Evolutionary conservation across 2,888 invertebrate species (phyloP).

Genomic region (Morpho helenor): DNA sequence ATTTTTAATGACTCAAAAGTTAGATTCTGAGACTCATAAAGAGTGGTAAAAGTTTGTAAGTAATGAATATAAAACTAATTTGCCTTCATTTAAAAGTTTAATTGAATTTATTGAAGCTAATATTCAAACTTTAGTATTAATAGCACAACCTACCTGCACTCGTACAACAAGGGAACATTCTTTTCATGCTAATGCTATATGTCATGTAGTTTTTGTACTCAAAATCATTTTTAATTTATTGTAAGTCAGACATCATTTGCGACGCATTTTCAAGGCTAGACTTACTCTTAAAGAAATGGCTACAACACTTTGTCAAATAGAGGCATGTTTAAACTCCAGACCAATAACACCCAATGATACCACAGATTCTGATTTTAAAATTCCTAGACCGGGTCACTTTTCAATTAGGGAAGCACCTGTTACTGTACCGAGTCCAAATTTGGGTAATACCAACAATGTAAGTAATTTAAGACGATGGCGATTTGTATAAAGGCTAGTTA

Average conservation of each 20-base stretch:
- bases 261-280: background rate
- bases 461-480: constrained; percentile 26
- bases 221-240: background rate
- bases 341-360: background rate
- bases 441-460: constrained; percentile 13
- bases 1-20: constrained; percentile 6
- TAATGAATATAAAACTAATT: too few relatives aligned
- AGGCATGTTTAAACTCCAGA: constrained; percentile 15
- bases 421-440: constrained; percentile 11
- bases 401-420: constrained; percentile 5
- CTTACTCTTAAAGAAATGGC: constrained; percentile 13
- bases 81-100: too few relatives aligned
- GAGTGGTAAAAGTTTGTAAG: too few relatives aligned
- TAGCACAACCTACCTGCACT: too few relatives aligned
- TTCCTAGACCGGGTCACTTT: constrained; percentile 30
- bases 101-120: too few relatives aligned
- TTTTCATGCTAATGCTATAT: too few relatives aligned
- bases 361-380: background rate
- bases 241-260: constrained; percentile 13
- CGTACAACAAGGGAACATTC: too few relatives aligned
- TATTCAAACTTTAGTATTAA: too few relatives aligned
- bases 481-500: constrained; percentile 23
- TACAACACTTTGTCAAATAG: constrained; percentile 7
- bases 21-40: too few relatives aligned
- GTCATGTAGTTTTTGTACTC: too few relatives aligned